Evolutionary conservation across 2,113 vertebrate genomes (phyloP), one percentile per base, ranked within the genome.

Genomic region (Galeopterus variegatus): DNA sequence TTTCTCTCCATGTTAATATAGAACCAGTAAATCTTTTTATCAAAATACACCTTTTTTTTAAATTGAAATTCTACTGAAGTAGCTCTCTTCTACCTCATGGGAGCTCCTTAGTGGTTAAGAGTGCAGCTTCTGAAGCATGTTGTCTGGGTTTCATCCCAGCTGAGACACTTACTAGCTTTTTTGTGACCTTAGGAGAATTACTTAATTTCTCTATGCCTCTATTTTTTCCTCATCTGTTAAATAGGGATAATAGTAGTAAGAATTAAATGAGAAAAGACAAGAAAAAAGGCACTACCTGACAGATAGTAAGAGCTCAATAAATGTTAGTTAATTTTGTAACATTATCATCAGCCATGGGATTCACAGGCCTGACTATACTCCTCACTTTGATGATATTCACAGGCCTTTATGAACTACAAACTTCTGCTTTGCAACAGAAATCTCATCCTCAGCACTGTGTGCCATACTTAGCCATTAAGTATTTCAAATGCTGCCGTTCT

Each of bases 141-240:
- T 72, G 56, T 33, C 24, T 41, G n/a, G 14, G 14, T 56, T 75
- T 19, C 52, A 1, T 86, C n/a, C 52, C 33, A 52, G 21, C 60
- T 81, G 28, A 77, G 76, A 69, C 73, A 70, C 58, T 91, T 41
- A 36, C 12, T 77, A 69, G 48, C 28, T 79, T 76, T 92, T 76
- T 82, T 73, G 23, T 94, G 64, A 58, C 28, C 41, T 41, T 41
- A 41, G 41, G 41, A 41, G 41, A 41, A 41, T 41, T 41, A 41
- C 41, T 41, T 41, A 41, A 4, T 41, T 41, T 41, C 41, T 41
- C 41, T 41, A 4, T 41, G 41, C 41, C 69, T 88, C 80, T 54
- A 41, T 67, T 93, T 92, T 73, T 62, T 45, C 48, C 69, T 15
- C 28, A 19, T 89, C 52, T 79, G 26, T 84, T 79, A 95, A 87